Conservation (phyloP, 53 echinoderm and acorn worm species). For the Apostichopus leukothele region DNA sequence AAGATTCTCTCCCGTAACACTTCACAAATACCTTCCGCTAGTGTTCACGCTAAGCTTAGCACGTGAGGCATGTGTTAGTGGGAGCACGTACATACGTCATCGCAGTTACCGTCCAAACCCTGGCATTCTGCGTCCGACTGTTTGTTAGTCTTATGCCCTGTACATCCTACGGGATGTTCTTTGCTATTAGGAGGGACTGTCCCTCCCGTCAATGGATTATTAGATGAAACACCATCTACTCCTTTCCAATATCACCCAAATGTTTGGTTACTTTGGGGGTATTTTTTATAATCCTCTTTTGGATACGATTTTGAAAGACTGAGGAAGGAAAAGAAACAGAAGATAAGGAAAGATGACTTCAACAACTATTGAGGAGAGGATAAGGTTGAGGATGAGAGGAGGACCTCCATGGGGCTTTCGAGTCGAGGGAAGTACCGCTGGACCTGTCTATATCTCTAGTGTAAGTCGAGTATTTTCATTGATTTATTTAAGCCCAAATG, state of each 20-base stretch:
- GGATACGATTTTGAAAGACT: constrained; percentile 17
- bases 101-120: not conserved
- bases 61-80: constrained; percentile 38
- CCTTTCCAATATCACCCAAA: constrained; percentile 11
- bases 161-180: constrained; percentile 54
- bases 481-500: too few species aligned
- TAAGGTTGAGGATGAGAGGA: constrained; percentile 43
- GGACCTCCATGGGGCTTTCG: constrained; percentile 48
- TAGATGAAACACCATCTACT: constrained; percentile 1
- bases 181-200: constrained; percentile 30
- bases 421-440: constrained; percentile 2
- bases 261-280: constrained; percentile 6
- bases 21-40: constrained; percentile 12
- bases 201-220: constrained; percentile 38
- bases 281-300: constrained; percentile 19
- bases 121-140: constrained; percentile 46
- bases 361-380: constrained; percentile 36
- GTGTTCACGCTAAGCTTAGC: constrained; percentile 37
- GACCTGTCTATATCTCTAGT: constrained; percentile 39
- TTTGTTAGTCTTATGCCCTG: not conserved
- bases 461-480: constrained; percentile 12
- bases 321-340: not conserved
- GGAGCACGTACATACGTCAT: constrained; percentile 15
- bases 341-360: constrained; percentile 18
- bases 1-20: not conserved